Percentiles rank a stretch among this genome's conserved stretches.
phyloP scores from a whole-genome alignment of 2,797 vertebrate species.

The Salmo trutta region DNA sequence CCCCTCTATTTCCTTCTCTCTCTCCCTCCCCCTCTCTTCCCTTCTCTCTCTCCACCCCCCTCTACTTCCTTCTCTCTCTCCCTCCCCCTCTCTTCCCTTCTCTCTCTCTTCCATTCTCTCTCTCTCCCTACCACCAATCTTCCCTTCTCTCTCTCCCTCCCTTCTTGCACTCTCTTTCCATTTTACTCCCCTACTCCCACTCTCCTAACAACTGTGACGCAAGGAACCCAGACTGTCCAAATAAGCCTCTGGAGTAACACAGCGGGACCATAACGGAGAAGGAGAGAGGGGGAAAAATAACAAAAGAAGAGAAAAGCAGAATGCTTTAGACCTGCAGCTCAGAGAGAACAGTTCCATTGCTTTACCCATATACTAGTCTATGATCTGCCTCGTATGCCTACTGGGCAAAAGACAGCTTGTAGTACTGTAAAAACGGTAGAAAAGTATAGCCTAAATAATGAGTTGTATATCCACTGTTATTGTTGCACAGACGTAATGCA shows the following conservation, averaged over 20 bases:
- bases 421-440: no score
- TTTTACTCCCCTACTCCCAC: neutral
- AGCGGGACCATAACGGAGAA: neutral
- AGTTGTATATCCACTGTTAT: neutral
- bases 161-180: neutral
- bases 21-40: no score
- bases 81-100: no score
- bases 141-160: no score
- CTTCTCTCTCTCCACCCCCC: no score
- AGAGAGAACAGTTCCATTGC: neutral
- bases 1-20: no score
- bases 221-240: neutral
- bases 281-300: neutral
- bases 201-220: neutral
- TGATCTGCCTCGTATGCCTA: no score
- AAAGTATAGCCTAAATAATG: neutral
- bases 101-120: no score
- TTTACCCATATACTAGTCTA: neutral
- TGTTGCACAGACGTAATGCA: neutral
- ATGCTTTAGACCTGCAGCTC: neutral
- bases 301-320: neutral
- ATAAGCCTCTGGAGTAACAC: neutral
- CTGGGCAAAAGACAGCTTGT: no score
- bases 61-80: no score
- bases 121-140: no score